Conservation (phyloP, 2,797 vertebrate species). For the Pyrocephalus nanus region DNA sequence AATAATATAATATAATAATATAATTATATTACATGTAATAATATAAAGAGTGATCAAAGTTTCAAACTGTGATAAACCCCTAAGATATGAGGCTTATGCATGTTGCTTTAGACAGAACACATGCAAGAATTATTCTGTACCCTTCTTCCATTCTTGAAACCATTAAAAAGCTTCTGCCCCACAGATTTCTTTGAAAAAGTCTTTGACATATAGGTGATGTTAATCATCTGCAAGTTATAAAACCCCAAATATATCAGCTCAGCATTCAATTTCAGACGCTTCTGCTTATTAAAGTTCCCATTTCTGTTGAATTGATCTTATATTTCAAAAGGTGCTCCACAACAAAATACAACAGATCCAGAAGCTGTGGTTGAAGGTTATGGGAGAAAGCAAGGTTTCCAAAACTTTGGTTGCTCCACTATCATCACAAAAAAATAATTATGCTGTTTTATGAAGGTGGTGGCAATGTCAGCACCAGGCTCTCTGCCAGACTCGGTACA, state of each 20-base stretch:
- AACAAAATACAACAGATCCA: not conserved
- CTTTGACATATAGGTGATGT: not conserved
- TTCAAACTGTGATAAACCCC: not conserved
- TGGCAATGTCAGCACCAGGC: conserved; percentile 1
- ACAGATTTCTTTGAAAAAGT: not conserved
- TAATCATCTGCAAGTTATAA: not conserved
- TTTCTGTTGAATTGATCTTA: not conserved
- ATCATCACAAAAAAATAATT: not conserved
- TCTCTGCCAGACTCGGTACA: not conserved
- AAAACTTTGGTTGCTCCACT: conserved; percentile 14
- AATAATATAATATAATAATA: no score
- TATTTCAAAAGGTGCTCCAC: not conserved
- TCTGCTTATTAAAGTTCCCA: not conserved
- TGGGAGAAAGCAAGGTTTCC: not conserved
- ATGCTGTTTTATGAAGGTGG: not conserved
- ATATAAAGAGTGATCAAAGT: not conserved
- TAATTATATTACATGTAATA: no score
- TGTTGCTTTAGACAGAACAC: not conserved
- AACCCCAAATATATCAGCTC: not conserved
- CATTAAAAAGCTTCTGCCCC: not conserved
- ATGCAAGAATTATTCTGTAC: not conserved
- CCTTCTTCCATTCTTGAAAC: not conserved
- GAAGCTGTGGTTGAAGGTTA: not conserved
- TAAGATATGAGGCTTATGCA: not conserved
- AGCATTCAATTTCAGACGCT: not conserved